Conservation (phyloP, 2,888 invertebrate genomes). For the Nesidiocoris tenuis region DNA sequence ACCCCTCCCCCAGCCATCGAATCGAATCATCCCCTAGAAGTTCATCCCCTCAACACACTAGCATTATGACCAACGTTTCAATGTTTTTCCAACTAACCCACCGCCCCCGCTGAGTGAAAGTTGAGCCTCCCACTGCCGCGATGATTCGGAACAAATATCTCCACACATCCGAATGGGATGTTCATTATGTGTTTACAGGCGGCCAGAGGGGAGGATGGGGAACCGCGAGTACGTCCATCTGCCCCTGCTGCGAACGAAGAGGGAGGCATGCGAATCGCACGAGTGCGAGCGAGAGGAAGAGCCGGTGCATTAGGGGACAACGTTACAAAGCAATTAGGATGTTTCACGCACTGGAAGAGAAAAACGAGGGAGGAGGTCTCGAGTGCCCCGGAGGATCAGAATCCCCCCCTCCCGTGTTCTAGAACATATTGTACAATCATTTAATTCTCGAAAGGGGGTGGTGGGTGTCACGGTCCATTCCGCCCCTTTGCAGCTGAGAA, state of each 20-base stretch:
- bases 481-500: not conserved
- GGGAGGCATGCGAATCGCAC: not conserved
- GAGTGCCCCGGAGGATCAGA: not conserved
- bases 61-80: not conserved
- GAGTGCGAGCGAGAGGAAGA: not conserved
- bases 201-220: not conserved
- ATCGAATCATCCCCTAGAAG: not conserved
- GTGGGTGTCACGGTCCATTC: not conserved
- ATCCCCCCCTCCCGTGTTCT: not conserved
- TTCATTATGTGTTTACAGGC: not conserved
- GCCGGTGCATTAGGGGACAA: conserved; percentile 1
- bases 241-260: not conserved
- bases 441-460: not conserved
- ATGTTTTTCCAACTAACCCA: not conserved
- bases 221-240: conserved; percentile 1
- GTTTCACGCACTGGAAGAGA: conserved; percentile 36
- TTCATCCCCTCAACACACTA: not conserved
- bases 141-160: conserved; percentile 36
- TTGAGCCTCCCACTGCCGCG: conserved; percentile 17
- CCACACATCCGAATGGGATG: conserved; percentile 13
- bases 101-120: conserved; percentile 1
- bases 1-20: not conserved
- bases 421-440: not conserved
- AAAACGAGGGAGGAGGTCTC: not conserved
- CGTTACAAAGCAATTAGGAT: conserved; percentile 40